Evolutionary conservation across 2,113 vertebrate species (phyloP), one percentile per base, ranked within the genome.

Genomic region (Mesoclemmys tuberculata): DNA sequence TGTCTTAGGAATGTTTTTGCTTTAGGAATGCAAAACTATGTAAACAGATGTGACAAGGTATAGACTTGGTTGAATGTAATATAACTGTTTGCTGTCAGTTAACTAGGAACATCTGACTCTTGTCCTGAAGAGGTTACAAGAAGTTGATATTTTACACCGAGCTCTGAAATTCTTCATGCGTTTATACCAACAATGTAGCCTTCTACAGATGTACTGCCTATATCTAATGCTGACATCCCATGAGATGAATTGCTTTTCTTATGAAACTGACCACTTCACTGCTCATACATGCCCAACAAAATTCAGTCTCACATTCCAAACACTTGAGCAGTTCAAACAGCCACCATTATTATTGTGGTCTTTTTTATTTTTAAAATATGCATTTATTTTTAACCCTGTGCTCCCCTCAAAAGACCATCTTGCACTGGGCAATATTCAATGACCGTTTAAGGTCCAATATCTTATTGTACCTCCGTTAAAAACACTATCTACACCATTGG

Each of bases 61-160:
- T 80, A 93, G 35, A 82, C 90, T 49, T 90, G 29, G 2, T 82
- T 93, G 86, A 93, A 31, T 93, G 64, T 31, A 93, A 78, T 89
- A 4, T 5, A 56, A 88, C 90, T 10, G 11, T 79, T n/a, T 89
- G 79, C 41, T 94, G 18, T 79, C 44, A 10, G 24, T 49, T n/a
- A 41, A 46, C 5, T 10, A 21, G 16, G 41, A 44, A 31, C 49
- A 35, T 68, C 55, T n/a, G 31, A 38, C n/a, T 71, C 88, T 93
- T 88, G 91, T 54, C 51, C 26, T 35, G 2, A 58, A 83, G 74
- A 64, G 11, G 1, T 38, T 77, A 14, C 56, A 44, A 92, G 58
- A 84, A 91, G 41, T 27, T 75, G 58, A 56, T 44, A 75, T 6
- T 38, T 10, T 35, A 19, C 61, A 9, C 44, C 49, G 58, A 85